These are phyloP conservation scores for Aphidius ervi DNA, from an alignment of 1,140 invertebrate species.

Conservation along the genomic window DNA sequence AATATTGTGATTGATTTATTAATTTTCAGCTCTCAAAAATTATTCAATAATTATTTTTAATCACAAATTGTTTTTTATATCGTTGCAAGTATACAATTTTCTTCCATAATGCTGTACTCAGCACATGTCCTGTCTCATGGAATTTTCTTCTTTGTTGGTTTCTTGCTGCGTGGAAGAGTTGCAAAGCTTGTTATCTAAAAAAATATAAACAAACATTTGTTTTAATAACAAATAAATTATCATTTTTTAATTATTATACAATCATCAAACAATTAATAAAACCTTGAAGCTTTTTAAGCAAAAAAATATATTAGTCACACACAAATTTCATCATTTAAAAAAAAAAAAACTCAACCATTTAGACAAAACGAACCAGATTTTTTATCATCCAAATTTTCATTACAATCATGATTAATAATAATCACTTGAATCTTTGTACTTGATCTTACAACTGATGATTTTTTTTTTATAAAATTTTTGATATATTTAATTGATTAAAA, in stretches of 20 bases:
- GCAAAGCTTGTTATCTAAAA: slow-evolving; percentile 57
- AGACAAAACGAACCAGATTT: too few relatives aligned
- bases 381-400: too few relatives aligned
- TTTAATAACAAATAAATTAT: slow-evolving; percentile 19
- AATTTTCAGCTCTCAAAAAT: slow-evolving; percentile 3
- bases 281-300: not conserved
- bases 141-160: slow-evolving; percentile 50
- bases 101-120: slow-evolving; percentile 39
- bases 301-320: not conserved
- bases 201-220: slow-evolving; percentile 25
- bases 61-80: slow-evolving; percentile 9
- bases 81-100: slow-evolving; percentile 26
- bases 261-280: not conserved
- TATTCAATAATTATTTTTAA: not conserved
- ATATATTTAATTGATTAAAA: slow-evolving; percentile 21
- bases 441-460: too few relatives aligned
- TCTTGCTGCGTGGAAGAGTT: slow-evolving; percentile 57
- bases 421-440: too few relatives aligned
- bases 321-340: not conserved
- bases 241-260: slow-evolving; percentile 3
- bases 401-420: too few relatives aligned
- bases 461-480: slow-evolving; percentile 18
- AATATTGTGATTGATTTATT: slow-evolving; percentile 4
- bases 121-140: slow-evolving; percentile 42
- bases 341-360: not conserved